Conservation (phyloP, 2,113 vertebrate species). For the Sylvicapra grimmia region DNA sequence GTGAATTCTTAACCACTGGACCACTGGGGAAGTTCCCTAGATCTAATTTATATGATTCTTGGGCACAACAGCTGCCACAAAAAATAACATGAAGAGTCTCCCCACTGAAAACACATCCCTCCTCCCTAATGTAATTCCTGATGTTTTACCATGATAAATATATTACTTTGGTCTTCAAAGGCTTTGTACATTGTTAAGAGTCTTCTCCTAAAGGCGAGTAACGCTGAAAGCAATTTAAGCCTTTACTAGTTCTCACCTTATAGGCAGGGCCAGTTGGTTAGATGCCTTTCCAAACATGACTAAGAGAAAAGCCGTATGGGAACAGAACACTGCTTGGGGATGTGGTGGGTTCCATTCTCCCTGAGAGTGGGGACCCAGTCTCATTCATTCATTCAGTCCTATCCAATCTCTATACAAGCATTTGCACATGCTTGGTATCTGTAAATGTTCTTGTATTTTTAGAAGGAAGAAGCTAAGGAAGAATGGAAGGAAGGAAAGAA, state of each 20-base stretch:
- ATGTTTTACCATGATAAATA: background rate
- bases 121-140: background rate
- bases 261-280: background rate
- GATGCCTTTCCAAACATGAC: background rate
- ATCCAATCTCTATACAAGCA: background rate
- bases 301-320: no score
- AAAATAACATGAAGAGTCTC: background rate
- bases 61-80: background rate
- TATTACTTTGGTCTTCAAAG: background rate
- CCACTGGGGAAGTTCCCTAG: background rate
- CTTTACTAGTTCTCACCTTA: background rate
- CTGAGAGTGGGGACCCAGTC: background rate
- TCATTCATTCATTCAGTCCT: background rate
- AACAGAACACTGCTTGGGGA: background rate
- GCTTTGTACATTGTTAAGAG: background rate
- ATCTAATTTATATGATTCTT: background rate
- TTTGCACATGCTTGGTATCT: background rate
- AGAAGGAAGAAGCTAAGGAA: background rate
- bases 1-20: background rate
- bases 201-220: background rate
- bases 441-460: background rate
- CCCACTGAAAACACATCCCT: background rate
- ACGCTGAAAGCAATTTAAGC: background rate
- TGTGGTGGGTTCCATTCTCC: background rate
- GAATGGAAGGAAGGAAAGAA: background rate